These are phyloP conservation scores for Nephila pilipes DNA, from an alignment of 1,140 invertebrate genomes.

Conservation along the genomic window DNA sequence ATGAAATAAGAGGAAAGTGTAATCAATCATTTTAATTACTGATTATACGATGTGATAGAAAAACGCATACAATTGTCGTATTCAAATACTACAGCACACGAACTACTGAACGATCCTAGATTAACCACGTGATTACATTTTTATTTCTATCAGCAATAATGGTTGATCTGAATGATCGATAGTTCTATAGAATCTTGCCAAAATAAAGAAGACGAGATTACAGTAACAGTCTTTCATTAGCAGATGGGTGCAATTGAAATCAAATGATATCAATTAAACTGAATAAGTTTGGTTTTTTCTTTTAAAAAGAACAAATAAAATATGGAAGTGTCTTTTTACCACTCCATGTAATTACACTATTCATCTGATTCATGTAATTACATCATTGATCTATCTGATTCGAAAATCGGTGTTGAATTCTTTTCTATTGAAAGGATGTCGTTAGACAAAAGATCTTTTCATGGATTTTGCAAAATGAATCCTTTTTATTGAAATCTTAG, in stretches of 20 bases:
- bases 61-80: not conserved
- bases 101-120: not conserved
- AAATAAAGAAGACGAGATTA: conserved; percentile 8
- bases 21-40: not conserved
- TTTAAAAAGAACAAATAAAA: not conserved
- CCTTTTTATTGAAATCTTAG: no score
- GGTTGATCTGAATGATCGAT: not conserved
- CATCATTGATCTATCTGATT: not conserved
- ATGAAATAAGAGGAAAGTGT: not conserved
- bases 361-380: not conserved
- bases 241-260: conserved; percentile 24
- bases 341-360: not conserved
- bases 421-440: no score
- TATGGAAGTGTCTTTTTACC: not conserved
- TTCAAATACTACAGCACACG: not conserved
- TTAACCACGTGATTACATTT: not conserved
- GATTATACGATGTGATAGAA: not conserved
- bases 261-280: not conserved
- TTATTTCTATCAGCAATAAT: not conserved
- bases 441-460: no score
- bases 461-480: no score
- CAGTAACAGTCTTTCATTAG: not conserved
- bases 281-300: not conserved
- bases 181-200: conserved; percentile 6
- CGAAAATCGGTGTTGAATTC: not conserved